Evolutionary conservation across 2,113 vertebrate species (phyloP), one percentile per base, ranked within the genome.

Genomic region (Calonectris borealis): DNA sequence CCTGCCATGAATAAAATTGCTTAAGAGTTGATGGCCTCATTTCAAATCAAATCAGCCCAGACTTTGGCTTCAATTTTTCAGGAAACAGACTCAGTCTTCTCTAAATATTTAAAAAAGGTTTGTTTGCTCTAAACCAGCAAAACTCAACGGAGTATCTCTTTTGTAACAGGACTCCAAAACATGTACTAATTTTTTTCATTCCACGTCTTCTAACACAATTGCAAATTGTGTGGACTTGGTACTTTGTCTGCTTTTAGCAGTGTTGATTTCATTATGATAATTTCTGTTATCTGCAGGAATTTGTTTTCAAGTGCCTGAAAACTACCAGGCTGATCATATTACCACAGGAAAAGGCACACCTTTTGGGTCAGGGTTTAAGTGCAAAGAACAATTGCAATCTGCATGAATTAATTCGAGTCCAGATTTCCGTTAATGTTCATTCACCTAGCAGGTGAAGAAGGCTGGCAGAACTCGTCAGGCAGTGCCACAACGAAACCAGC

Each of bases 41-140:
- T 94, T 82, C 84, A 85, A 71, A 93, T 22, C 61, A 78, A 69
- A 94, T 38, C 66, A 82, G 66, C 22, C 83, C 93, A 93, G 93
- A 96, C 91, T 93, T 94, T 91, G 95, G 66, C 94, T 97, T 87
- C 93, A 73, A 89, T 72, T 94, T 82, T 93, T 96, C 96, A 95
- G 96, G 93, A 91, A 94, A 66, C 32, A 84, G 65, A 10, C 29
- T 65, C 86, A 97, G 51, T 93, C 95, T 94, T 97, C 95, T 94
- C 81, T 58, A 97, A 95, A 95, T 96, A 95, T 97, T 95, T 95
- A 83, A 62, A 94, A 96, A 94, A 69, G 72, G 58, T 76, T 94
- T 97, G 96, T 96, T 97, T 96, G 92, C 93, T 90, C 6, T 10
- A 91, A 72, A 80, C 25, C 36, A 83, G 94, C 49, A 93, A 82